A percentile compares a stretch with the other conserved stretches of the same genome.
Evolutionary conservation across 2,113 vertebrate genomes (phyloP).

Genomic region (Heliornis fulica): DNA sequence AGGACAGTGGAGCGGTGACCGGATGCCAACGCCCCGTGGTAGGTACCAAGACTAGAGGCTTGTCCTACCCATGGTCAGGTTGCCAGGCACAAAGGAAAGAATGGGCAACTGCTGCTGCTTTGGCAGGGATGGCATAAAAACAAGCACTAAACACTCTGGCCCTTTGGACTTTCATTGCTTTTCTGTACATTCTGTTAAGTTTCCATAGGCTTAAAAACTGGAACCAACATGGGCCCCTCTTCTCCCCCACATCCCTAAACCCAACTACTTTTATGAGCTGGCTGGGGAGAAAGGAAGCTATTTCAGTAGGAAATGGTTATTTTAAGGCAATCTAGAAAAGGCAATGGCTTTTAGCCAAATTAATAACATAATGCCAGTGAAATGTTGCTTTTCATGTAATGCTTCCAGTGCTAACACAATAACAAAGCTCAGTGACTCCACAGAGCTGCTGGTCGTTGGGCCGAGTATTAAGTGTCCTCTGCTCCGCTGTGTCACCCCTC

Average conservation of each 20-base stretch:
- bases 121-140: constrained; percentile 16
- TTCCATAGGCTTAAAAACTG: neutral
- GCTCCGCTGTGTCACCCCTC: neutral
- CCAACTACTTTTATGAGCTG: neutral
- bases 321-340: neutral
- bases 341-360: neutral
- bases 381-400: neutral
- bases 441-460: neutral
- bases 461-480: neutral
- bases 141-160: neutral
- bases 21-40: constrained; percentile 54
- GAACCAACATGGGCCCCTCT: neutral
- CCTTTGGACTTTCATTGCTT: neutral
- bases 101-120: constrained; percentile 19
- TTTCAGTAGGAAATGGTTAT: neutral
- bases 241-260: neutral
- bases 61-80: neutral
- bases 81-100: constrained; percentile 43
- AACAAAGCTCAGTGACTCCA: neutral
- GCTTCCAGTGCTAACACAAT: neutral
- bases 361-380: constrained; percentile 12
- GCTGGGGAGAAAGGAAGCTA: neutral
- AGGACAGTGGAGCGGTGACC: constrained; percentile 55
- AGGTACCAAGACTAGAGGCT: constrained; percentile 31
- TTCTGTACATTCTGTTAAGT: neutral